Conservation (phyloP, 2,888 invertebrate species). For the Archaeoteleia sp. region DNA sequence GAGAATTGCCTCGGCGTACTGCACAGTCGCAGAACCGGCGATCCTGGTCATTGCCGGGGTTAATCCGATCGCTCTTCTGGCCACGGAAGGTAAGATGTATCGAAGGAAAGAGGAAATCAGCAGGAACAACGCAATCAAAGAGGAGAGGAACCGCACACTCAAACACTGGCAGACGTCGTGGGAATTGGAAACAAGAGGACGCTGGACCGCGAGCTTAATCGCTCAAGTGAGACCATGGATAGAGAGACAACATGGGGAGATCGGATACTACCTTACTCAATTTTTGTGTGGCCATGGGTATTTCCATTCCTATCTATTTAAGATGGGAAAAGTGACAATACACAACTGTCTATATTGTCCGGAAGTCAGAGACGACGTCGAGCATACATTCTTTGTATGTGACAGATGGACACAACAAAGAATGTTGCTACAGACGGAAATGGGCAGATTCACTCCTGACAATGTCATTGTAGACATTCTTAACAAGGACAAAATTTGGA, state of each 20-base stretch:
- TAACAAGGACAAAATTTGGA: too few relatives aligned
- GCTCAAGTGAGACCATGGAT: too few relatives aligned
- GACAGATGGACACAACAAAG: neutral
- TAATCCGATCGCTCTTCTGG: neutral
- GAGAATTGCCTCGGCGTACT: too few relatives aligned
- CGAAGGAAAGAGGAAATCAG: too few relatives aligned
- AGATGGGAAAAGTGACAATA: neutral
- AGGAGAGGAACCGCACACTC: neutral
- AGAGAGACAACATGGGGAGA: too few relatives aligned
- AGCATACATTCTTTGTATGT: neutral
- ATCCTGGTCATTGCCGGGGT: neutral
- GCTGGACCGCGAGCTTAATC: too few relatives aligned
- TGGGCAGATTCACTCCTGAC: neutral
- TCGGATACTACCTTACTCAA: neutral
- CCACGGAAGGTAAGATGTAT: too few relatives aligned
- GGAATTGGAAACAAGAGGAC: neutral
- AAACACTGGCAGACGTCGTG: neutral
- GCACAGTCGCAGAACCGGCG: too few relatives aligned
- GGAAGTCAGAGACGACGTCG: neutral
- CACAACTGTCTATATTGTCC: neutral
- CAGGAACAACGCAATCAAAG: too few relatives aligned
- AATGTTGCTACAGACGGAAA: neutral
- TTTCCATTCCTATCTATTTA: neutral
- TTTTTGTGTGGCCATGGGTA: slow-evolving; percentile 3
- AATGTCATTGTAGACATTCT: too few relatives aligned